These are phyloP conservation scores for Luidia sarsii DNA, from an alignment of 53 echinoderm and acorn worm genomes.

Conservation along the genomic window DNA sequence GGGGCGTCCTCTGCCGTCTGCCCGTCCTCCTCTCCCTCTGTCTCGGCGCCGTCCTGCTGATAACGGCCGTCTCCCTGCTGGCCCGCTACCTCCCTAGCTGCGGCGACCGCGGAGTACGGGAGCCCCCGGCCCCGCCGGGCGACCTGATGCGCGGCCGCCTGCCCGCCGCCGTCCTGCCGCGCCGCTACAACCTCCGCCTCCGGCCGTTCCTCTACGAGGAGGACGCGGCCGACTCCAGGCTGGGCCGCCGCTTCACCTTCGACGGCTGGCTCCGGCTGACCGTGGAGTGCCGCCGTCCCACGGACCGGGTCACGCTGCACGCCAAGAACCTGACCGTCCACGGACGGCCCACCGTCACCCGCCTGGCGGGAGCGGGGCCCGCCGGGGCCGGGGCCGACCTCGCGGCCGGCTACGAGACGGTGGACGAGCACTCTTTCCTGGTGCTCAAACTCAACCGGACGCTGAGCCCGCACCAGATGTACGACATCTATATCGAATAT, in stretches of 20 bases:
- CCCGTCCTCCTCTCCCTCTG: conserved; percentile 61
- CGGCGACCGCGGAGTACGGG: neutral
- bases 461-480: conserved; percentile 59
- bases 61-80: conserved; percentile 79
- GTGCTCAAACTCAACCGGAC: no score
- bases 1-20: conserved; percentile 64
- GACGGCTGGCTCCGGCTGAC: conserved; percentile 72
- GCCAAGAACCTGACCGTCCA: conserved; percentile 63
- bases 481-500: conserved; percentile 73
- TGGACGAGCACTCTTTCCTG: conserved; percentile 64
- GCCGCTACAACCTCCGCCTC: conserved; percentile 70
- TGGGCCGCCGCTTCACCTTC: conserved; percentile 72
- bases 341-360: conserved; percentile 8
- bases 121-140: conserved; percentile 20
- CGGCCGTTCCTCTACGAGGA: conserved; percentile 83
- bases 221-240: conserved; percentile 46
- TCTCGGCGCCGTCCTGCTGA: conserved; percentile 50
- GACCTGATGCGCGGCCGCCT: conserved; percentile 80
- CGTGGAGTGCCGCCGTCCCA: conserved; percentile 59
- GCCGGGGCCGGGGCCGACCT: conserved; percentile 26
- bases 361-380: no score
- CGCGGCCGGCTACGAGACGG: neutral
- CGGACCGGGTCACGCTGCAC: conserved; percentile 78
- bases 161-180: conserved; percentile 62
- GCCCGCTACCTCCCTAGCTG: conserved; percentile 65